phyloP scores from a whole-genome alignment of 2,113 vertebrate genomes.

The Zosterops hypoxanthus region DNA sequence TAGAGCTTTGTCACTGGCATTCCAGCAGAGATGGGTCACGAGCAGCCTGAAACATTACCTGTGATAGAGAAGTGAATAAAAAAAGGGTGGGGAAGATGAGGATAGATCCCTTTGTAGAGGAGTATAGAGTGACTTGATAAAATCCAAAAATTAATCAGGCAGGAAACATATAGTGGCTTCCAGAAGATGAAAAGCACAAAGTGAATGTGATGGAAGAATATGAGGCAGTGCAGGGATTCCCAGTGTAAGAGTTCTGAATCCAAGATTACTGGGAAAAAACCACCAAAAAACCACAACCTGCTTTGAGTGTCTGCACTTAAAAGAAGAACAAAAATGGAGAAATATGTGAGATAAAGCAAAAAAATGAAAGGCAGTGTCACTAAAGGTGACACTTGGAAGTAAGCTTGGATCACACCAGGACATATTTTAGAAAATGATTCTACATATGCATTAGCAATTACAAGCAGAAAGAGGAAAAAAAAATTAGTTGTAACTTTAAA shows the following conservation, averaged over 20 bases:
- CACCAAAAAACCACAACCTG: no score
- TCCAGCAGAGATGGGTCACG: rapidly evolving
- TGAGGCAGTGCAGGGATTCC: background rate
- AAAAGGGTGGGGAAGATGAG: background rate
- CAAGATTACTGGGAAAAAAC: background rate
- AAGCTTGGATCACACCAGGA: background rate
- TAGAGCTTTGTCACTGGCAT: background rate
- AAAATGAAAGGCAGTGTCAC: background rate
- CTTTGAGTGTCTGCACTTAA: background rate
- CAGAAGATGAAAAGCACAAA: background rate
- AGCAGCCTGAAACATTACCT: background rate
- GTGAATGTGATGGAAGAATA: background rate
- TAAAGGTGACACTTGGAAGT: background rate
- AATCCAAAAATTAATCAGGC: background rate
- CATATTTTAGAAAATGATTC: background rate
- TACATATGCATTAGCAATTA: background rate
- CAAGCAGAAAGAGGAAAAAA: background rate
- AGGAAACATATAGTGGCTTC: background rate
- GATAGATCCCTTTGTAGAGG: background rate
- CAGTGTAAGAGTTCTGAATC: background rate
- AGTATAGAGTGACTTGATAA: background rate
- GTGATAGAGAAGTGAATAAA: background rate
- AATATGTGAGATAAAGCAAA: background rate
- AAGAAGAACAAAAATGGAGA: background rate
- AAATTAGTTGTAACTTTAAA: background rate